These are phyloP conservation scores for Noctua fimbriata DNA, from an alignment of 2,888 invertebrate species.

Conservation along the genomic window DNA sequence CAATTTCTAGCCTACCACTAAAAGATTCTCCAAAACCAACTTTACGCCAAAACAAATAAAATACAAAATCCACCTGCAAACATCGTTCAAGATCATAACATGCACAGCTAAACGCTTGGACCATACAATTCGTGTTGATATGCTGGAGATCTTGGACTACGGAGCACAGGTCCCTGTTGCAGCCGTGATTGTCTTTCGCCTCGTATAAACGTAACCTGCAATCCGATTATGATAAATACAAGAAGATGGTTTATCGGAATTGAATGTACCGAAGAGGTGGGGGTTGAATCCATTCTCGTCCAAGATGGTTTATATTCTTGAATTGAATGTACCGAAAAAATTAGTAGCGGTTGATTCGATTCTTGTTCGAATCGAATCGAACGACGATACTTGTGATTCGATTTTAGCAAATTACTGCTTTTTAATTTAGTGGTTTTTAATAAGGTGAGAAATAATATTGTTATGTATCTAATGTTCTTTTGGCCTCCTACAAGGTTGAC, in stretches of 20 bases:
- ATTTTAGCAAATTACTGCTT: background rate
- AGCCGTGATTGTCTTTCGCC: conserved; percentile 71
- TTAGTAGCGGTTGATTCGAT: background rate
- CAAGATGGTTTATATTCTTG: background rate
- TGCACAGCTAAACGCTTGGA: conserved; percentile 81
- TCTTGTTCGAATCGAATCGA: background rate
- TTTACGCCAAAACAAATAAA: background rate
- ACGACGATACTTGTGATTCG: background rate
- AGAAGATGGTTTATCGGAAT: conserved; percentile 12
- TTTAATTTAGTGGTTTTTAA: background rate
- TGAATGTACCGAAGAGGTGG: background rate
- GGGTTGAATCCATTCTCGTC: background rate
- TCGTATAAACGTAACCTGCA: conserved; percentile 84
- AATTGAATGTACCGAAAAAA: background rate
- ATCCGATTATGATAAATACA: conserved; percentile 56
- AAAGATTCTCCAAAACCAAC: background rate
- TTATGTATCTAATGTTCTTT: background rate
- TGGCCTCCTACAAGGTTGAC: background rate
- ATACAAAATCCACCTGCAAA: conserved; percentile 79
- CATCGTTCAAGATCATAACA: conserved; percentile 80
- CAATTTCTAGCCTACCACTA: background rate
- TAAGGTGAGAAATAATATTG: background rate
- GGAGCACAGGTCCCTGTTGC: conserved; percentile 76
- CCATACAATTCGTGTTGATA: conserved; percentile 84
- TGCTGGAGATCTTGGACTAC: conserved; percentile 83